Base-by-base conservation (phyloP, 2,888 invertebrate species). In the Microplitis manilae region DNA sequence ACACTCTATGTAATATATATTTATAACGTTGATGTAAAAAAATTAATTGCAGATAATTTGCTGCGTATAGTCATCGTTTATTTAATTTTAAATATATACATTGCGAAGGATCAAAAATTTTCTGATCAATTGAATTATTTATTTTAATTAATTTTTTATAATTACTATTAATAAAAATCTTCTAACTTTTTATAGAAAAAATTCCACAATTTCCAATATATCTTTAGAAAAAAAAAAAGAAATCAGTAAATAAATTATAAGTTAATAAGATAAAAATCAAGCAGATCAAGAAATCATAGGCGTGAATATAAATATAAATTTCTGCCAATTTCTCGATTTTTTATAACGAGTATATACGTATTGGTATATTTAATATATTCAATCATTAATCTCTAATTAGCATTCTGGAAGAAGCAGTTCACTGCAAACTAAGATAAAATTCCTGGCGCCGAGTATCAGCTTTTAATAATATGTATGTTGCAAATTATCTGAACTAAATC, bases 321-420 rank as follows among this genome's bases (percentile, higher is more conserved):
- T 68, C 41, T 40, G 41, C 70, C 20, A 70, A 70, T 59, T 20
- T 70, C 70, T 30, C 17, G 60, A 70, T 60, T 70, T 41, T 70
- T 70, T 8, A 17, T 70, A 13, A 50, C 17, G 30, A 60, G 7
- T 9, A 39, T 68, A 40, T 20, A 30, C 15, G 13, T 70, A 15
- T 13, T 20, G 30, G 38, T 50, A 60, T 70, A 70, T 41, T 38
- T 40, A 50, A 70, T 50, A 13, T 8, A 50, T 50, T 50, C 50
- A 50, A 59, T 70, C 70, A 70, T 70, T 70, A 70, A 70, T 59
- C 70, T 13, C 70, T 70, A 15, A 73, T 73, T 73, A 73, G 73
- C 65, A 73, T 73, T 73, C 65, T 65, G 15, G 40, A 65, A 73
- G 64, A 39, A 73, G 65, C 40, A 17, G 41, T n/a, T 73, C 62